phyloP scores from a whole-genome alignment of 2,888 invertebrate genomes.

The Cylindroiulus punctatus region DNA sequence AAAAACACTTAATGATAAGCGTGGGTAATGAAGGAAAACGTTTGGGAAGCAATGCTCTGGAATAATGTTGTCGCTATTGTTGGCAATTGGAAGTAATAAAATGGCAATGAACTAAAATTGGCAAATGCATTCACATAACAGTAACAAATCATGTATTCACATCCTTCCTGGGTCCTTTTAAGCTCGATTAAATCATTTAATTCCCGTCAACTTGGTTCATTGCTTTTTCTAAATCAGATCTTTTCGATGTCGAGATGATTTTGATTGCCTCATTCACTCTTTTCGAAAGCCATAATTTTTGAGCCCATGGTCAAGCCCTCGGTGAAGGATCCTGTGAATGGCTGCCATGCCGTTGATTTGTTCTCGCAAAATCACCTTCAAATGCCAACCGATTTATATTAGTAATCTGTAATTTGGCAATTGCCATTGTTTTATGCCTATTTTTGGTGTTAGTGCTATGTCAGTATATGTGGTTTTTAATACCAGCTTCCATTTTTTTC shows the following conservation, averaged over 20 bases:
- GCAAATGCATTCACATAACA: neutral
- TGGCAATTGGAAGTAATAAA: too few relatives aligned
- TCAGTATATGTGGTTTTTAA: slow-evolving; percentile 41
- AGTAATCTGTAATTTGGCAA: neutral
- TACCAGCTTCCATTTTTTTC: slow-evolving; percentile 45
- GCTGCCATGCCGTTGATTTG: neutral
- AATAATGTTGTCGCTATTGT: too few relatives aligned
- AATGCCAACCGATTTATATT: neutral
- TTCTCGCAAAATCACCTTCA: neutral
- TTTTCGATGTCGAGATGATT: neutral
- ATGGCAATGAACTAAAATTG: too few relatives aligned
- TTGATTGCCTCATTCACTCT: neutral
- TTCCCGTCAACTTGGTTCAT: neutral
- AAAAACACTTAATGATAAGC: too few relatives aligned
- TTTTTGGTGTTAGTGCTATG: slow-evolving; percentile 25
- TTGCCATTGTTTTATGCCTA: neutral
- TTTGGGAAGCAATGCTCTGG: too few relatives aligned
- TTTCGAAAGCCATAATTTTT: neutral
- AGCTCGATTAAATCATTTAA: too few relatives aligned
- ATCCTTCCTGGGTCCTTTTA: too few relatives aligned
- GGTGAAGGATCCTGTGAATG: neutral
- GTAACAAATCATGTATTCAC: neutral
- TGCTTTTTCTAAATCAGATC: neutral
- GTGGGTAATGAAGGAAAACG: too few relatives aligned
- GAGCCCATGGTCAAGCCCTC: neutral